Percentiles rank a stretch among this genome's conserved stretches.
Conservation (phyloP, 2,113 vertebrate species). For the Hiodon tergisus region DNA sequence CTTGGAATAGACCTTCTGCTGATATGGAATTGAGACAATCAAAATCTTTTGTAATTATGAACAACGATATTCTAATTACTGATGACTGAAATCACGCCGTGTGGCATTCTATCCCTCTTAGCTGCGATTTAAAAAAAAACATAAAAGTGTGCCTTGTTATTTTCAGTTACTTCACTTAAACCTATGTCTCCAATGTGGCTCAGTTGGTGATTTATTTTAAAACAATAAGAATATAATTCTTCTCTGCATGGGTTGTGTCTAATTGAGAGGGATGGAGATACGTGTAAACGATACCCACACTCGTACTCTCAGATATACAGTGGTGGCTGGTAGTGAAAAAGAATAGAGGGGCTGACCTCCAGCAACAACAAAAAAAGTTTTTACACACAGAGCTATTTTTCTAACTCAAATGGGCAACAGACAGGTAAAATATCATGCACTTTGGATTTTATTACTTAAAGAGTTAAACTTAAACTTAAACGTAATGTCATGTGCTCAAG, state of each 20-base stretch:
- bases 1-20: conserved; percentile 76
- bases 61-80: conserved; percentile 95
- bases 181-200: conserved; percentile 70
- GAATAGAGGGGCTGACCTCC: too few relatives aligned
- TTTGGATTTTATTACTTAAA: too few relatives aligned
- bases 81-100: conserved; percentile 85
- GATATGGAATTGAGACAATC: conserved; percentile 92
- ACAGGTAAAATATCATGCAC: too few relatives aligned
- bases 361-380: background rate
- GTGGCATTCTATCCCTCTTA: conserved; percentile 75
- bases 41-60: conserved; percentile 97
- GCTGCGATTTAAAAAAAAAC: conserved; percentile 85
- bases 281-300: conserved; percentile 42
- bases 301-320: background rate
- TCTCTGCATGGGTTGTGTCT: conserved; percentile 56
- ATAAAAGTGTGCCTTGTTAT: conserved; percentile 85
- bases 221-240: conserved; percentile 66
- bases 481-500: too few relatives aligned
- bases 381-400: too few relatives aligned
- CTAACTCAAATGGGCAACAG: too few relatives aligned
- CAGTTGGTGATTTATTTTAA: conserved; percentile 77
- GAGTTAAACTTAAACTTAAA: too few relatives aligned
- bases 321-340: too few relatives aligned
- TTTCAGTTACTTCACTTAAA: conserved; percentile 77
- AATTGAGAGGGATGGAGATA: conserved; percentile 33